Evolutionary conservation across 2,797 vertebrate species (phyloP).

Genomic region (Periophthalmus magnuspinnatus): DNA sequence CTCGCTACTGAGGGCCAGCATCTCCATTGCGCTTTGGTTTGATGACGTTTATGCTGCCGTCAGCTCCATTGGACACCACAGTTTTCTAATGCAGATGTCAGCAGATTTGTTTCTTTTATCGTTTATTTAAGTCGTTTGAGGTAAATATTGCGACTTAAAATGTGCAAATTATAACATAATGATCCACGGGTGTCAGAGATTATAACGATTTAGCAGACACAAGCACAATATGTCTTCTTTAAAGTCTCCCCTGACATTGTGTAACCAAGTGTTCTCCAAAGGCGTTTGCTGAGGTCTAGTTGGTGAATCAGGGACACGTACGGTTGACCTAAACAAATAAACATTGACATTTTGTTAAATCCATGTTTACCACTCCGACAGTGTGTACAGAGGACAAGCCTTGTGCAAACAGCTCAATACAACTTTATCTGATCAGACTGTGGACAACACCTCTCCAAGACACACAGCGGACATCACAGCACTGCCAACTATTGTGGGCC

Average conservation of each 20-base stretch:
- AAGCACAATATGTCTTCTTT: too few species aligned
- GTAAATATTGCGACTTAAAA: too few species aligned
- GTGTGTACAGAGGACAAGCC: conserved; percentile 34
- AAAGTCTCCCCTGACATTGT: background rate
- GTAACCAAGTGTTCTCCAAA: background rate
- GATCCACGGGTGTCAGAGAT: too few species aligned
- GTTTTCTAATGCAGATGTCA: too few species aligned
- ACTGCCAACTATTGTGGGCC: conserved; percentile 28
- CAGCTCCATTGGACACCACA: too few species aligned
- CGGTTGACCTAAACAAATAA: conserved; percentile 11
- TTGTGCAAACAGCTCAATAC: conserved; percentile 52
- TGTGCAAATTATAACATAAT: too few species aligned
- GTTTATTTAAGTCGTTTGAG: too few species aligned
- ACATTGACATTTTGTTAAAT: conserved; percentile 37
- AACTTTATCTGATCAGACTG: conserved; percentile 43
- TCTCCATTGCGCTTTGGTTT: too few species aligned
- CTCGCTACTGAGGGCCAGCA: too few species aligned
- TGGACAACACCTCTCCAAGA: conserved; percentile 37
- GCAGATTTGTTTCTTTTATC: too few species aligned
- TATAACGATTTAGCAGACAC: too few species aligned
- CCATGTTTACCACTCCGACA: conserved; percentile 36
- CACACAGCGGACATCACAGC: conserved; percentile 35
- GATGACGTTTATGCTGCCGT: too few species aligned
- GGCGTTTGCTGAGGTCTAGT: background rate
- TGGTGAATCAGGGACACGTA: background rate